Conservation (phyloP, 2,888 invertebrate genomes). For the Drosophila prostipennis region DNA sequence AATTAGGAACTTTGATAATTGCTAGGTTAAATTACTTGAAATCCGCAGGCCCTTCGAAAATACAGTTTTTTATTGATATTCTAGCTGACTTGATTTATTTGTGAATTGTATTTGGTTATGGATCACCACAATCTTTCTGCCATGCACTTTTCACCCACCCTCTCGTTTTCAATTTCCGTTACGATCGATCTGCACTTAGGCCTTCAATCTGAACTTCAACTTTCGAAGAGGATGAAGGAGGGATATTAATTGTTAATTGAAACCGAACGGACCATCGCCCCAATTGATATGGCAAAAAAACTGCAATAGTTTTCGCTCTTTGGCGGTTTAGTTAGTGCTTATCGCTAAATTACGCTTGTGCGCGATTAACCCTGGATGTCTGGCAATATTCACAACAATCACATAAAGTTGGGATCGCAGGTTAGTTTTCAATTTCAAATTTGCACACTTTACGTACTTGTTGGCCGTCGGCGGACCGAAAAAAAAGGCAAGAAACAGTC, state of each 20-base stretch:
- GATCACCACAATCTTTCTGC: not conserved
- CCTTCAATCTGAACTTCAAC: constrained; percentile 13
- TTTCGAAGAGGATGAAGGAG: constrained; percentile 4
- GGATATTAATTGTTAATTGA: constrained; percentile 29
- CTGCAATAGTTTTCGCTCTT: constrained; percentile 16
- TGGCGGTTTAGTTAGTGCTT: constrained; percentile 14
- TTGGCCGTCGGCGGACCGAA: not conserved
- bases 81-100: not conserved
- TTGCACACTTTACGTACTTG: constrained; percentile 17
- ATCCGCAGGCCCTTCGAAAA: not conserved
- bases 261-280: constrained; percentile 16
- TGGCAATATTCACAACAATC: constrained; percentile 5
- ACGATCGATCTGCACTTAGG: constrained; percentile 6
- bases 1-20: too few species aligned
- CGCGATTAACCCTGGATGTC: constrained; percentile 13
- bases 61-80: not conserved
- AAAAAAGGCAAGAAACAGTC: not conserved
- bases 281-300: constrained; percentile 19
- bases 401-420: constrained; percentile 1
- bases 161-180: constrained; percentile 10
- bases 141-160: not conserved
- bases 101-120: not conserved
- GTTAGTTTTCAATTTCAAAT: constrained; percentile 17
- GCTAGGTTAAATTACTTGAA: too few species aligned
- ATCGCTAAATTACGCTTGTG: constrained; percentile 14